Evolutionary conservation across 2,797 vertebrate species (phyloP).

Genomic region (Argya squamiceps): DNA sequence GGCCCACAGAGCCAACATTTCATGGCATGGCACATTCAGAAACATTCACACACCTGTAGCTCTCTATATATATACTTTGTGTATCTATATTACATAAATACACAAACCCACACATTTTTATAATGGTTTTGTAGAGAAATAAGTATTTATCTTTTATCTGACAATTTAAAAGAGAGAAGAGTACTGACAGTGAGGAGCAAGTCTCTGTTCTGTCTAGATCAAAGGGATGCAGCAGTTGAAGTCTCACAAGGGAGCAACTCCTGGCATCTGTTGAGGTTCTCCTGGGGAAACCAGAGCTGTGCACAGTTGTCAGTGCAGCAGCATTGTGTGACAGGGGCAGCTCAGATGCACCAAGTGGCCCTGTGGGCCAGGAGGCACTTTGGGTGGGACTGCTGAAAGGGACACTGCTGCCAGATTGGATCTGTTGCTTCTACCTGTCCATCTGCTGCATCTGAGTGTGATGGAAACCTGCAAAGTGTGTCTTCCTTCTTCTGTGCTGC

Average conservation of each 20-base stretch:
- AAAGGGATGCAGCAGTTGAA: neutral
- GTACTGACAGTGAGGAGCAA: neutral
- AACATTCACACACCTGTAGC: neutral
- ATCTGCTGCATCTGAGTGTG: constrained; percentile 65
- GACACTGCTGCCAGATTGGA: constrained; percentile 74
- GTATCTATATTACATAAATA: rapidly evolving
- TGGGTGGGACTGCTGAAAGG: constrained; percentile 76
- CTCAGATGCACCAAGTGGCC: constrained; percentile 80
- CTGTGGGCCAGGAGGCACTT: constrained; percentile 75
- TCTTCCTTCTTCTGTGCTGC: neutral
- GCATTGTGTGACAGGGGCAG: constrained; percentile 75
- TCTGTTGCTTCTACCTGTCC: constrained; percentile 82
- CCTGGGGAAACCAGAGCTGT: neutral
- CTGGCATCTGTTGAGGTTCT: constrained; percentile 34
- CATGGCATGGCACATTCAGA: neutral
- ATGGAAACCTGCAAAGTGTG: neutral
- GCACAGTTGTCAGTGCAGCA: constrained; percentile 77
- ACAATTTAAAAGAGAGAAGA: neutral
- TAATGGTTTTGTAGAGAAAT: neutral
- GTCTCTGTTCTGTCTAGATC: neutral
- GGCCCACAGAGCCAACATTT: neutral
- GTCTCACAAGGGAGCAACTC: constrained; percentile 46
- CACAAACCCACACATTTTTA: neutral
- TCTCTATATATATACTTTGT: rapidly evolving
- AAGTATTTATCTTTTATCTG: neutral